These are phyloP conservation scores for Isoperla grammatica DNA, from an alignment of 2,888 invertebrate genomes.

Conservation along the genomic window DNA sequence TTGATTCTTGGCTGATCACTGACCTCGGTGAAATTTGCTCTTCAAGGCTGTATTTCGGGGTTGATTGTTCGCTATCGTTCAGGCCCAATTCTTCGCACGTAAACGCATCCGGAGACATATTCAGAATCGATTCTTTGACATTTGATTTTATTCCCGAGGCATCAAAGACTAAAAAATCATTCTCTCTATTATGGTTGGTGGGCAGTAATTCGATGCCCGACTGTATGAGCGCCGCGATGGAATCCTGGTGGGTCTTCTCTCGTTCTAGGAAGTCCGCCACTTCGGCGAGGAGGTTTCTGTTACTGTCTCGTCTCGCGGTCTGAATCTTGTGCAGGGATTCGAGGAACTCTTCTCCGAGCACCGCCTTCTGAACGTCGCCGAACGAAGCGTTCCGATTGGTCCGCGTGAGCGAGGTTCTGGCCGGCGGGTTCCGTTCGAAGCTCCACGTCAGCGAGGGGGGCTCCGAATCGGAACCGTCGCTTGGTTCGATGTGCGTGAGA, in stretches of 20 bases:
- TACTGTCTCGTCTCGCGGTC: neutral
- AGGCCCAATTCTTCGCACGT: neutral
- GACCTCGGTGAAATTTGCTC: no score
- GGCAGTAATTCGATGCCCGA: neutral
- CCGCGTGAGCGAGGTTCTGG: neutral
- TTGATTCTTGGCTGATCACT: no score
- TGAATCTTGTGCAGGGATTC: slow-evolving; percentile 4
- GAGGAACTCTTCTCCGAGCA: slow-evolving; percentile 49
- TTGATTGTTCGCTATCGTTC: slow-evolving; percentile 17
- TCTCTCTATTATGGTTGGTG: slow-evolving; percentile 14
- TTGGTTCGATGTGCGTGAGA: slow-evolving; percentile 58
- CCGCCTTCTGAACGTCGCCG: slow-evolving; percentile 49
- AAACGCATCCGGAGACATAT: no score
- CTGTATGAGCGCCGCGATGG: no score
- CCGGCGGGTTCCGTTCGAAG: slow-evolving; percentile 21
- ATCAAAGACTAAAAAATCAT: slow-evolving; percentile 40
- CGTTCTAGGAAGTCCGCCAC: no score
- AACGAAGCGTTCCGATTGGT: slow-evolving; percentile 47
- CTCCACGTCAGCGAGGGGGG: slow-evolving; percentile 38
- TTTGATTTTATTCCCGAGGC: slow-evolving; percentile 37
- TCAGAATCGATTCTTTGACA: neutral
- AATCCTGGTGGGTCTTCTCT: no score
- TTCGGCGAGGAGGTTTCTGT: neutral
- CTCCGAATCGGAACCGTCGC: slow-evolving; percentile 53
- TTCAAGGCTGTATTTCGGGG: no score